These are phyloP conservation scores for Manis crassicaudata DNA, from an alignment of 2,797 vertebrate genomes.

Conservation along the genomic window DNA sequence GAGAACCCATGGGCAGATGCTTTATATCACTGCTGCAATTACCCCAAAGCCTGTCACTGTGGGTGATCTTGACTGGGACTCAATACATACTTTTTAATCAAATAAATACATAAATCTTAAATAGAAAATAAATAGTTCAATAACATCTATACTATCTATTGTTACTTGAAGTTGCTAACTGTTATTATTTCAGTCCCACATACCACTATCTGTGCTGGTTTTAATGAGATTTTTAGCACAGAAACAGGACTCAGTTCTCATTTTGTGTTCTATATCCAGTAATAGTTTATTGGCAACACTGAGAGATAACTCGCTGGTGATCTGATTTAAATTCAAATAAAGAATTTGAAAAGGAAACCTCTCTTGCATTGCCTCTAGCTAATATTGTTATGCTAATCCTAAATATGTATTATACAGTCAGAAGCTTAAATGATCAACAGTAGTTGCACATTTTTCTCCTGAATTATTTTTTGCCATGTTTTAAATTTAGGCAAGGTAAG, in stretches of 20 bases:
- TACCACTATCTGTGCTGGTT: not conserved
- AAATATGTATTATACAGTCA: conserved; percentile 38
- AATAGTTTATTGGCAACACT: not conserved
- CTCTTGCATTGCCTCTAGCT: conserved; percentile 57
- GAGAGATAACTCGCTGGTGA: conserved; percentile 5
- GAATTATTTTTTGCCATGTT: conserved; percentile 50
- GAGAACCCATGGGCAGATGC: not conserved
- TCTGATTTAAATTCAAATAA: conserved; percentile 69
- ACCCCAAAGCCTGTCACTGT: not conserved
- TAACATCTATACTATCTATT: not conserved
- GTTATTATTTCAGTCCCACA: not conserved
- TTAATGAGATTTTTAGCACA: conserved; percentile 22
- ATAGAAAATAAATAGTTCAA: conserved; percentile 1
- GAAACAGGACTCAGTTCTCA: not conserved
- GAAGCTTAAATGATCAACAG: conserved; percentile 51
- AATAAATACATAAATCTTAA: conserved; percentile 19
- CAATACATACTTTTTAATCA: not conserved
- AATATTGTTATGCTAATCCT: conserved; percentile 69
- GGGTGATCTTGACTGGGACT: not conserved
- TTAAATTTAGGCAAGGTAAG: conserved; percentile 50
- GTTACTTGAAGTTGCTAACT: not conserved
- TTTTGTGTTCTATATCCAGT: conserved; percentile 20
- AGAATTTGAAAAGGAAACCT: conserved; percentile 48
- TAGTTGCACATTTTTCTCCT: not conserved
- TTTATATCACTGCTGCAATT: not conserved